Conservation (phyloP, 2,113 vertebrate genomes). For the Myodes glareolus region DNA sequence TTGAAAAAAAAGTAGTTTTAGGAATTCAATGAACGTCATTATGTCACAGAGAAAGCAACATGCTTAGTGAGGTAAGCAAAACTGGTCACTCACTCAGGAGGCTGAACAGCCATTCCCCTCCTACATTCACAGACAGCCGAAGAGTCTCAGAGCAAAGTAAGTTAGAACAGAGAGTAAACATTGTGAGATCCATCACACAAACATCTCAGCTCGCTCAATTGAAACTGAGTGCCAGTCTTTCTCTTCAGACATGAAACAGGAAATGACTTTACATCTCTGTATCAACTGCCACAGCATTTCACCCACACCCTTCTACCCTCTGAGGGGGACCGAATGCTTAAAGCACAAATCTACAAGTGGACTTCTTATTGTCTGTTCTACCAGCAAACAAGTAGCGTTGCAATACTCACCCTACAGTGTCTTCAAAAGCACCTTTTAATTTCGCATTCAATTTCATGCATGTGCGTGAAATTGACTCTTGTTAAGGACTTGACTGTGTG, state of each 20-base stretch:
- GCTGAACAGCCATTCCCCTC: background rate
- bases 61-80: background rate
- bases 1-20: conserved; percentile 17
- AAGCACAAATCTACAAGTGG: background rate
- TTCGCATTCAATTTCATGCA: background rate
- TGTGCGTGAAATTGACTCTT: background rate
- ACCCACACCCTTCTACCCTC: background rate
- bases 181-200: background rate
- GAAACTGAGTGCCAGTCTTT: background rate
- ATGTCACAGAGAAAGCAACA: background rate
- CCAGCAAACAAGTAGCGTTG: background rate
- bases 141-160: background rate
- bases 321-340: background rate
- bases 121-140: background rate
- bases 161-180: background rate
- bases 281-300: background rate
- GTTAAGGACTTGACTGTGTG: background rate
- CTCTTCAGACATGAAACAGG: background rate
- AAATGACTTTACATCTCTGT: background rate
- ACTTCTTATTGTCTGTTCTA: background rate
- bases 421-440: background rate
- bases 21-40: background rate
- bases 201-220: background rate
- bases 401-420: background rate
- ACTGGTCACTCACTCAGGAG: background rate